Conservation (phyloP, 1,140 invertebrate genomes). For the Aphis craccivora region DNA sequence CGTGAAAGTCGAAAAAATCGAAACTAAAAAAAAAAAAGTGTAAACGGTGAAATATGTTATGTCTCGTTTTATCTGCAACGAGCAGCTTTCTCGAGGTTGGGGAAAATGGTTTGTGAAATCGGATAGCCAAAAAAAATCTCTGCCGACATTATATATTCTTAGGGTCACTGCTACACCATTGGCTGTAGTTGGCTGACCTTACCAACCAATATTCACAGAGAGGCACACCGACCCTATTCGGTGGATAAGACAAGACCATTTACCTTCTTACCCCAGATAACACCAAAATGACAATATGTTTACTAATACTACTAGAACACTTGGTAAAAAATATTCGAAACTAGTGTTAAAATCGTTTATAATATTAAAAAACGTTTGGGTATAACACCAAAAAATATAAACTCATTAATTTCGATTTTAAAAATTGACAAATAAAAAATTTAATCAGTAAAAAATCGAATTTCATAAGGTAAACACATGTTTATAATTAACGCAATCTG, state of each 20-base stretch:
- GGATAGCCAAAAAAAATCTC: not conserved
- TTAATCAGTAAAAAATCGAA: not conserved
- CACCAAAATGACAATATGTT: not conserved
- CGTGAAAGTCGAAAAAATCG: not conserved
- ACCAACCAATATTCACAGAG: not conserved
- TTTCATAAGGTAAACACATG: not conserved
- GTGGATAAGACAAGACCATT: not conserved
- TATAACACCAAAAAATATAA: not conserved
- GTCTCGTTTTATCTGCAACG: conserved; percentile 13
- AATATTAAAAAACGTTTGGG: not conserved
- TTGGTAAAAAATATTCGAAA: not conserved
- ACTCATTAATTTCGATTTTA: not conserved
- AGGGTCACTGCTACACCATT: not conserved
- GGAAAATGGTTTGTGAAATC: conserved; percentile 46
- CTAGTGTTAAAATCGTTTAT: not conserved
- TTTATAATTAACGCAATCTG: not conserved
- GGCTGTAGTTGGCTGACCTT: not conserved
- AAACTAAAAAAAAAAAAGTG: conserved; percentile 5
- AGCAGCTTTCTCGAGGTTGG: not conserved
- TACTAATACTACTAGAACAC: not conserved
- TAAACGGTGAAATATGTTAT: not conserved
- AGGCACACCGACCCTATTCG: not conserved
- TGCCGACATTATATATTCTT: not conserved
- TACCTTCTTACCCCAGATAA: not conserved
- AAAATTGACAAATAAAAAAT: not conserved